Evolutionary conservation across 2,888 invertebrate species (phyloP), one percentile per base, ranked within the genome.

Genomic region (Troides oblongomaculatus): DNA sequence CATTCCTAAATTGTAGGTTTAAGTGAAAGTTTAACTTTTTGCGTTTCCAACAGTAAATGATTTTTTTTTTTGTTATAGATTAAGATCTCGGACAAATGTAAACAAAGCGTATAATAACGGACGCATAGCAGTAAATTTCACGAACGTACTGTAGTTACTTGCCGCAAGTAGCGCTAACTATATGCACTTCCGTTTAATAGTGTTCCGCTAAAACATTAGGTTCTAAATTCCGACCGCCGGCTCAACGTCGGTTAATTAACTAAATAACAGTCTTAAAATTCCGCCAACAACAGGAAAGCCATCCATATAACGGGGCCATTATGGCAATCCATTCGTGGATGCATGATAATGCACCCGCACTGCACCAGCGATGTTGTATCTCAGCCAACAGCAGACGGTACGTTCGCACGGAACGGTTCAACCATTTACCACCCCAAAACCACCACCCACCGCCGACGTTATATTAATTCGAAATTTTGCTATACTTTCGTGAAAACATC

Each of bases 211-310:
- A 64, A 65, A 62, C 64, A 61, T 64, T 63, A 68, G 63, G 58
- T 62, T 62, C 36, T 62, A 25, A 50, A 58, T 17, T 59, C 6
- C 56, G 53, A 53, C 30, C 17, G 56, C 50, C 64, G 60, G 69
- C 30, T 65, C 57, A 66, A 65, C 65, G 62, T 69, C 58, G 12
- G 62, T 64, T 66, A 69, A 69, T 69, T 69, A 69, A 66, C 50
- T 50, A 66, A 69, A 69, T 66, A 69, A 66, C 66, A 50, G 66
- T 66, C 66, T 69, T 69, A 62, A 69, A 69, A 65, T 62, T 53
- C 50, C 61, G 58, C 69, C 65, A 58, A 66, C 68, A 64, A 64
- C 65, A 61, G 69, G 65, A 69, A 69, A 50, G 58, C 62, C 46
- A 64, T 69, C 64, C 60, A 66, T 66, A 69, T 66, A 69, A 69